Conservation (phyloP, 2,113 vertebrate genomes). For the Emydura subglobosa region DNA sequence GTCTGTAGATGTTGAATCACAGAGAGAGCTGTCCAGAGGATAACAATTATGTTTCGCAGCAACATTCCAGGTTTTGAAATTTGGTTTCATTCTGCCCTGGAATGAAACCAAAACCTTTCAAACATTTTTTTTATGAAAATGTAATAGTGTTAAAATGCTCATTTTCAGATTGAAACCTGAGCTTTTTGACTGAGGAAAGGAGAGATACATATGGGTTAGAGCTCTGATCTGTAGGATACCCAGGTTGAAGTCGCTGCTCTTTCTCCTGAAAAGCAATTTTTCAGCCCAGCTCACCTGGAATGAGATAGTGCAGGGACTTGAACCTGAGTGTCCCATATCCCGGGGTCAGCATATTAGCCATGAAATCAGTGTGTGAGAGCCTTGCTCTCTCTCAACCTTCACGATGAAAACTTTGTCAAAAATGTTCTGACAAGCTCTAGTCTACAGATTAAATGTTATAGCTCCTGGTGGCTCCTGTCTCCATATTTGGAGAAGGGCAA, state of each 20-base stretch:
- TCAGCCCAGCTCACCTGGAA: too few relatives aligned
- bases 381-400: not conserved
- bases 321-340: not conserved
- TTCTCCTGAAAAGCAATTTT: too few relatives aligned
- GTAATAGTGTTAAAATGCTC: not conserved
- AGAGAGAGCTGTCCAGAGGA: not conserved
- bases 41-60: not conserved
- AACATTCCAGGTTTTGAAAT: not conserved
- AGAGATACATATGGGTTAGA: too few relatives aligned
- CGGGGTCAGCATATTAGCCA: not conserved
- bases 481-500: not conserved
- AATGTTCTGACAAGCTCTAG: not conserved
- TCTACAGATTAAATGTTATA: not conserved
- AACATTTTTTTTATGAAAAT: not conserved
- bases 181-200: too few relatives aligned
- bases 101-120: not conserved
- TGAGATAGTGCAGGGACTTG: not conserved
- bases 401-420: not conserved
- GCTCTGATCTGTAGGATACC: too few relatives aligned
- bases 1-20: accelerated
- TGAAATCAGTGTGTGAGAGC: not conserved
- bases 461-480: not conserved
- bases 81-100: not conserved
- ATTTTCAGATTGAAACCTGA: not conserved
- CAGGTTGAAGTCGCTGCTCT: too few relatives aligned